Conservation (phyloP, 1,140 invertebrate genomes). For the Anastatus disparis region DNA sequence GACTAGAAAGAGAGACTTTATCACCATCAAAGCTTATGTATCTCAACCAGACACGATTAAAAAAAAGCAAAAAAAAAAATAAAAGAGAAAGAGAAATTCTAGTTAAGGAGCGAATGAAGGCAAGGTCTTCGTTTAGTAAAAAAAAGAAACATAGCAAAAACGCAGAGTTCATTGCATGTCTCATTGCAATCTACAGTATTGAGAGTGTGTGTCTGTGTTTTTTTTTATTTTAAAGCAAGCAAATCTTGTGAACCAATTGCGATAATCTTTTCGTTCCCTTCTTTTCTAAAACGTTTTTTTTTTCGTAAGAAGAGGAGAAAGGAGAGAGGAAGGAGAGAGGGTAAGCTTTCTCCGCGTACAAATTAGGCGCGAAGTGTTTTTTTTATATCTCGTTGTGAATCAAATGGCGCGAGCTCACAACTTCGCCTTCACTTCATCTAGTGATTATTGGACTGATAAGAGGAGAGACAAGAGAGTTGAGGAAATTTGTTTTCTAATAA, state of each 20-base stretch:
- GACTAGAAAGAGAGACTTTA: too few relatives aligned
- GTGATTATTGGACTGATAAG: conserved; percentile 38
- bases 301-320: too few relatives aligned
- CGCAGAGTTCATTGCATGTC: conserved; percentile 57
- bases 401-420: neutral
- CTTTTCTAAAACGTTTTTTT: too few relatives aligned
- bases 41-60: neutral
- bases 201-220: conserved; percentile 53
- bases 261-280: conserved; percentile 57
- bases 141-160: neutral
- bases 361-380: conserved; percentile 37
- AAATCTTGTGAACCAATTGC: conserved; percentile 56
- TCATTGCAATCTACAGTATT: conserved; percentile 64
- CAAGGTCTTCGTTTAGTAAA: neutral
- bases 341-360: neutral
- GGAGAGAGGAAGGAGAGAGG: too few relatives aligned
- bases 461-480: too few relatives aligned
- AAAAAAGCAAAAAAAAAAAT: neutral
- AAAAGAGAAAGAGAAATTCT: neutral
- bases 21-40: too few relatives aligned
- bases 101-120: neutral
- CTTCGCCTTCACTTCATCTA: neutral
- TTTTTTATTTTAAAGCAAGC: conserved; percentile 41
- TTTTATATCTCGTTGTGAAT: conserved; percentile 28
- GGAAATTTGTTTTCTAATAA: conserved; percentile 41